A percentile compares a stretch with the other conserved stretches of the same genome.
phyloP scores from a whole-genome alignment of 2,797 vertebrate species.

The Rachycentron canadum region DNA sequence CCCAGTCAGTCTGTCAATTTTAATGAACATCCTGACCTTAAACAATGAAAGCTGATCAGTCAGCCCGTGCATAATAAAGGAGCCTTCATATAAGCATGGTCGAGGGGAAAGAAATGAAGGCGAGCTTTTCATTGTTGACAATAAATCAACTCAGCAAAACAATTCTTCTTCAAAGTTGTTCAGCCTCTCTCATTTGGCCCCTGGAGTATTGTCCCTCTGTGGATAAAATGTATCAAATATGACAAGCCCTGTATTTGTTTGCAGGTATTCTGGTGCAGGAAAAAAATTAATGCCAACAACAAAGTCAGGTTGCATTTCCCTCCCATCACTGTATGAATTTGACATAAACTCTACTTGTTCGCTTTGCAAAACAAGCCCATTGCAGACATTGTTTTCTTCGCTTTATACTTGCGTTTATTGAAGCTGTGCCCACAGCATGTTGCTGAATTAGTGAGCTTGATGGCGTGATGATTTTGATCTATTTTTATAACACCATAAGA shows the following conservation, averaged over 20 bases:
- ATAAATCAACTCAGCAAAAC: constrained; percentile 70
- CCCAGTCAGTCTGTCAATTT: constrained; percentile 80
- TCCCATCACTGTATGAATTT: constrained; percentile 20
- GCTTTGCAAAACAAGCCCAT: constrained; percentile 35
- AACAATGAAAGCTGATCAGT: constrained; percentile 81
- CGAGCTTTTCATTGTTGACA: constrained; percentile 40
- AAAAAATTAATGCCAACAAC: constrained; percentile 64
- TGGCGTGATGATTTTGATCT: constrained; percentile 29
- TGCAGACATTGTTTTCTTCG: constrained; percentile 42
- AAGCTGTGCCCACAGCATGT: constrained; percentile 22
- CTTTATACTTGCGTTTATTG: constrained; percentile 5
- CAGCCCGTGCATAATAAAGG: constrained; percentile 71
- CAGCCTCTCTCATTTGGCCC: constrained; percentile 56
- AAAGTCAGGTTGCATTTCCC: constrained; percentile 53
- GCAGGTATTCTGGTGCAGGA: constrained; percentile 51
- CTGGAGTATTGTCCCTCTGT: constrained; percentile 41
- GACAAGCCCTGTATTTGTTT: constrained; percentile 58
- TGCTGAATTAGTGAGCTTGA: constrained; percentile 17
- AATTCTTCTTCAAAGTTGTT: constrained; percentile 63
- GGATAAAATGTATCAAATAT: constrained; percentile 59
- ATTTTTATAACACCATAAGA: neutral
- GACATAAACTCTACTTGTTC: constrained; percentile 43
- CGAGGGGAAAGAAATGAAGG: constrained; percentile 45
- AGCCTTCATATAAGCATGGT: constrained; percentile 44
- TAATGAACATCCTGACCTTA: constrained; percentile 88